These are phyloP conservation scores for Allobates femoralis DNA, from an alignment of 2,797 vertebrate species.

Conservation along the genomic window DNA sequence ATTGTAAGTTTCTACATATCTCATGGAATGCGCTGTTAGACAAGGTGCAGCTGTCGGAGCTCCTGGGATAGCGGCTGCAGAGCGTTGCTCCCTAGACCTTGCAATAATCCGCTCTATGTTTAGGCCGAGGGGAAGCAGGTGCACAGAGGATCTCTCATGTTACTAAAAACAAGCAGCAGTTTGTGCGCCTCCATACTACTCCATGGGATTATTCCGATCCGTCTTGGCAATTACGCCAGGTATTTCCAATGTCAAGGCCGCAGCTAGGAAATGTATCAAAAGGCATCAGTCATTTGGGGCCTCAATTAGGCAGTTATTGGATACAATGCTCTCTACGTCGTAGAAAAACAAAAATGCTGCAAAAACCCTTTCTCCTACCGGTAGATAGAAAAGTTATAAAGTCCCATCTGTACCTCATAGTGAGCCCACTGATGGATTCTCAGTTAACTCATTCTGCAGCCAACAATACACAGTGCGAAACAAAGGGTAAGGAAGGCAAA, in stretches of 20 bases:
- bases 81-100: not conserved
- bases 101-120: conserved; percentile 2
- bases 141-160: not conserved
- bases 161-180: not conserved
- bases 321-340: not conserved
- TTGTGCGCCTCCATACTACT: not conserved
- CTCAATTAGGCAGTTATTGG: not conserved
- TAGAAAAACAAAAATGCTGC: not conserved
- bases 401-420: no score
- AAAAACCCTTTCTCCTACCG: no score
- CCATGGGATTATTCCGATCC: not conserved
- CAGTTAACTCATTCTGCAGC: no score
- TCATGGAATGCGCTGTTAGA: not conserved
- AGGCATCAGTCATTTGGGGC: not conserved
- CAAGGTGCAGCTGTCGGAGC: conserved; percentile 8
- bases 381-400: no score
- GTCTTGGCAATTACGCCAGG: not conserved
- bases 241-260: not conserved
- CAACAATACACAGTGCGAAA: no score
- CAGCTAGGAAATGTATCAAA: not conserved
- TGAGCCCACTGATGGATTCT: no score
- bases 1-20: not conserved
- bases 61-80: not conserved
- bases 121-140: conserved; percentile 18
- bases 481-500: no score